These are phyloP conservation scores for Rhynchotus rufescens DNA, from an alignment of 2,797 vertebrate genomes.

Conservation along the genomic window DNA sequence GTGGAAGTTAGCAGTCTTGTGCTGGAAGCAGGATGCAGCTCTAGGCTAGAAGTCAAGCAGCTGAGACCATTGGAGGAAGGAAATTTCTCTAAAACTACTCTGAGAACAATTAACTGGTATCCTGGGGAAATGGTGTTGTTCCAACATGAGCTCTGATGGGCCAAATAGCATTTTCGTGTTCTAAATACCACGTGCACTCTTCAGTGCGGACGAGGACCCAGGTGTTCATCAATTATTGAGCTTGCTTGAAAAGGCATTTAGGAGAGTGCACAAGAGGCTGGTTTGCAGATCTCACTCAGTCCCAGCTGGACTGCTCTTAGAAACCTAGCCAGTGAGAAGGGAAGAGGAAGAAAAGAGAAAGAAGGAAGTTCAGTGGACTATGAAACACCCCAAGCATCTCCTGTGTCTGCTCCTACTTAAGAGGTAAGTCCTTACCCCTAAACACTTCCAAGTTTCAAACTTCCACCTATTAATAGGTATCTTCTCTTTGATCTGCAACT, in stretches of 20 bases:
- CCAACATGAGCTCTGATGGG: constrained; percentile 42
- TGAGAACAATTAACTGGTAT: constrained; percentile 45
- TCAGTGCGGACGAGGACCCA: constrained; percentile 46
- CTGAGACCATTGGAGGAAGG: constrained; percentile 9
- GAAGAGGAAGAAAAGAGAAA: background rate
- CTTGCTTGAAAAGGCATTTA: constrained; percentile 79
- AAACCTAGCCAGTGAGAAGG: background rate
- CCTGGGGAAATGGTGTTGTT: constrained; percentile 31
- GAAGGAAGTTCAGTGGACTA: background rate
- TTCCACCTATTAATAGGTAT: background rate
- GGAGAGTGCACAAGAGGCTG: constrained; percentile 65
- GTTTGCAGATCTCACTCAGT: constrained; percentile 25
- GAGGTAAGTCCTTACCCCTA: background rate
- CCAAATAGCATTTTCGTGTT: constrained; percentile 67
- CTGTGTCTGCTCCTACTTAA: background rate
- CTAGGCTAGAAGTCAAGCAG: constrained; percentile 2
- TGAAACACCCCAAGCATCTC: background rate
- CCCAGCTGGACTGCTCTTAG: constrained; percentile 51
- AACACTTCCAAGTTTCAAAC: background rate
- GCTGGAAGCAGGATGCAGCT: background rate
- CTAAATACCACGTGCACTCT: constrained; percentile 45
- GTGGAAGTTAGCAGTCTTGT: background rate
- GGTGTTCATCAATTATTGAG: constrained; percentile 80
- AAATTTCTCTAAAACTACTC: constrained; percentile 8
- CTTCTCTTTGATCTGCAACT: background rate